These are phyloP conservation scores for Sitophilus oryzae DNA, from an alignment of 1,140 invertebrate genomes.

Conservation along the genomic window DNA sequence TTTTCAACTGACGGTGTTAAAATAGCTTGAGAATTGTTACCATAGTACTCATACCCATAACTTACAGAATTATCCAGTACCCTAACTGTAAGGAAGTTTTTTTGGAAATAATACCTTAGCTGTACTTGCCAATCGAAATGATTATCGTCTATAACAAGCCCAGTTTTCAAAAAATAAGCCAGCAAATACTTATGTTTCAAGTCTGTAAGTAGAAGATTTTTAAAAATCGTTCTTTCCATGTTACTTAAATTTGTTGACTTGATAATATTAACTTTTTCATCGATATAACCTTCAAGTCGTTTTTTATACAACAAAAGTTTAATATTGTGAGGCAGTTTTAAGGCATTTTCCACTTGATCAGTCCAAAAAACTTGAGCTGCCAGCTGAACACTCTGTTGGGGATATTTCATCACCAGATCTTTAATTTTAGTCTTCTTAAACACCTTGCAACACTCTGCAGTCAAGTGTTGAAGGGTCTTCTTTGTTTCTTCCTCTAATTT, in stretches of 20 bases:
- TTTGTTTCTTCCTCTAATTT: slow-evolving; percentile 79
- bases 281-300: slow-evolving; percentile 11
- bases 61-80: slow-evolving; percentile 77
- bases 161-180: slow-evolving; percentile 12
- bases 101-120: slow-evolving; percentile 83
- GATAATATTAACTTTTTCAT: slow-evolving; percentile 18
- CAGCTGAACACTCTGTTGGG: slow-evolving; percentile 20
- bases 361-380: slow-evolving; percentile 23
- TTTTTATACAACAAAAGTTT: slow-evolving; percentile 19
- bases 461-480: slow-evolving; percentile 47
- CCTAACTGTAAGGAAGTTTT: slow-evolving; percentile 65
- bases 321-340: slow-evolving; percentile 20
- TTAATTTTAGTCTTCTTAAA: slow-evolving; percentile 15
- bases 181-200: slow-evolving; percentile 19
- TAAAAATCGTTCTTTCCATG: slow-evolving; percentile 9
- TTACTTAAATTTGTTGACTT: slow-evolving; percentile 4
- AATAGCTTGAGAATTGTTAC: slow-evolving; percentile 65
- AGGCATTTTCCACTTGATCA: slow-evolving; percentile 18
- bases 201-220: slow-evolving; percentile 16
- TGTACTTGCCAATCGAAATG: slow-evolving; percentile 86
- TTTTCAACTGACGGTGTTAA: slow-evolving; percentile 74
- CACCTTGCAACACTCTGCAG: slow-evolving; percentile 19
- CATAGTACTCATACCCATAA: slow-evolving; percentile 90
- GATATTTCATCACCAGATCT: slow-evolving; percentile 16
- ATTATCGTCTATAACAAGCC: slow-evolving; percentile 5